Evolutionary conservation across 2,888 invertebrate species (phyloP).

Genomic region (Plagiodera versicolora): DNA sequence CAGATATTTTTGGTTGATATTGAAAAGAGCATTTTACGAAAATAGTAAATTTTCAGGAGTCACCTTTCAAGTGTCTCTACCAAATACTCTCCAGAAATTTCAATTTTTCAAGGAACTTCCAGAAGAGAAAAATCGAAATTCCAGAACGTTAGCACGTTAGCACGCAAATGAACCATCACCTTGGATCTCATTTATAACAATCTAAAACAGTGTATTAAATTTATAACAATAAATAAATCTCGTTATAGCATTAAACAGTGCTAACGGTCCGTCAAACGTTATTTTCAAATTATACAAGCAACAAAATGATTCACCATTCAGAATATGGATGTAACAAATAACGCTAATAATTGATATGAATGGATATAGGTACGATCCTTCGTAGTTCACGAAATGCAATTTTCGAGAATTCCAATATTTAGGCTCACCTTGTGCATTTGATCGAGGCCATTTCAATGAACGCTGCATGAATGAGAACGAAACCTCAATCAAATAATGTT

Average conservation of each 20-base stretch:
- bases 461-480: not conserved
- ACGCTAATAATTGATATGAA: not conserved
- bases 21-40: not conserved
- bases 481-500: not conserved
- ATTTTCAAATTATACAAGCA: not conserved
- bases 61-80: not conserved
- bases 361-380: not conserved
- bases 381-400: no score
- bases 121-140: not conserved
- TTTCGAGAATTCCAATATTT: no score
- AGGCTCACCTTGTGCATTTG: no score
- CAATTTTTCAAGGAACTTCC: not conserved
- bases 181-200: not conserved
- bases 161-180: not conserved
- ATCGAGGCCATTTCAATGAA: not conserved
- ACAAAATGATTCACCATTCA: no score
- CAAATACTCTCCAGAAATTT: not conserved
- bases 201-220: not conserved
- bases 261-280: not conserved
- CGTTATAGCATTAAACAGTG: not conserved
- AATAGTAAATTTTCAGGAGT: not conserved
- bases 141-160: not conserved
- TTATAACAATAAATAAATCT: not conserved
- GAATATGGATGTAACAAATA: not conserved
- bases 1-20: slow-evolving; percentile 1